Evolutionary conservation across 2,888 invertebrate genomes (phyloP).

Genomic region (Dryadula phaetusa): DNA sequence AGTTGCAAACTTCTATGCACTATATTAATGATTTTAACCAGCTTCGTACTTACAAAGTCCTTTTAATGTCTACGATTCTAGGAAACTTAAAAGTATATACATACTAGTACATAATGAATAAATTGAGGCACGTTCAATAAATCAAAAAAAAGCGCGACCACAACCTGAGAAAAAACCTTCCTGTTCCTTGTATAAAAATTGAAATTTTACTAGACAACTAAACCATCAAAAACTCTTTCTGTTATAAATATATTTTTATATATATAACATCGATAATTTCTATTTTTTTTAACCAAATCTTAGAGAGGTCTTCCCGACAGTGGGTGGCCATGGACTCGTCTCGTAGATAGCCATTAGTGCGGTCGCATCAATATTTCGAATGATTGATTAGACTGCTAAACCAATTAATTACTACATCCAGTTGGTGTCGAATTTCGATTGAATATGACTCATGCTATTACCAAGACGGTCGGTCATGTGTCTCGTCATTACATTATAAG

Average conservation of each 20-base stretch:
- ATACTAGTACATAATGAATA: conserved; percentile 3
- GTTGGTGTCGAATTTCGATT: conserved; percentile 37
- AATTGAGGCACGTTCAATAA: not conserved
- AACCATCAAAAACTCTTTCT: too few relatives aligned
- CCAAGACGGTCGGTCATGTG: conserved; percentile 9
- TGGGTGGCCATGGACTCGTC: conserved; percentile 16
- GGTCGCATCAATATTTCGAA: conserved; percentile 53
- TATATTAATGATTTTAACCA: conserved; percentile 48
- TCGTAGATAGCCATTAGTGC: conserved; percentile 56
- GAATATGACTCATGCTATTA: conserved; percentile 32
- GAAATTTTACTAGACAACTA: not conserved
- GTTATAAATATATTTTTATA: not conserved
- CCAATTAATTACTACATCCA: conserved; percentile 41
- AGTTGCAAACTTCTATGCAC: conserved; percentile 59
- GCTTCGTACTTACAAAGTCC: not conserved
- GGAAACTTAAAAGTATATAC: not conserved
- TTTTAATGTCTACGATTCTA: conserved; percentile 17
- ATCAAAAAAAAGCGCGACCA: not conserved
- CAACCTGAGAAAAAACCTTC: not conserved
- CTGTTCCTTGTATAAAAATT: too few relatives aligned
- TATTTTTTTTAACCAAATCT: not conserved
- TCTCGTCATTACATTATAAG: conserved; percentile 28
- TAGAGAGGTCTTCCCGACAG: not conserved
- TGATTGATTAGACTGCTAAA: conserved; percentile 50
- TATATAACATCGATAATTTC: not conserved